phyloP scores from a whole-genome alignment of 1,140 invertebrate species.

The Trichogramma pretiosum region DNA sequence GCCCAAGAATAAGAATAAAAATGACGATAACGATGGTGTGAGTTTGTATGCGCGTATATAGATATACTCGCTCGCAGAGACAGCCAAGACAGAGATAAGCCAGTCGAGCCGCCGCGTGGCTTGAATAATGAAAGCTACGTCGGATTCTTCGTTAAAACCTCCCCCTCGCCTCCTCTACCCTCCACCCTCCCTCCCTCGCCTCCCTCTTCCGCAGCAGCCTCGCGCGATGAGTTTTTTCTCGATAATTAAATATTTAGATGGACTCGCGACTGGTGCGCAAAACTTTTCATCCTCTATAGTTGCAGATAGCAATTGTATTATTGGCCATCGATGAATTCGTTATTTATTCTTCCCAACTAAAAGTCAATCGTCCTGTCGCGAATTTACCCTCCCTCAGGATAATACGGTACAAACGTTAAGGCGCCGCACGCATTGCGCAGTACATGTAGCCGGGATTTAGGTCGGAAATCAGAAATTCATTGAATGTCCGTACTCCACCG shows the following conservation, averaged over 20 bases:
- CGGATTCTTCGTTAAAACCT: constrained; percentile 9
- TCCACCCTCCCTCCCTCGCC: not conserved
- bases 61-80: constrained; percentile 5
- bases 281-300: too few species aligned
- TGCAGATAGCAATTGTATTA: too few species aligned
- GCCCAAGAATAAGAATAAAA: constrained; percentile 18
- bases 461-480: constrained; percentile 14
- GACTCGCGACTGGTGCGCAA: too few species aligned
- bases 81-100: constrained; percentile 19
- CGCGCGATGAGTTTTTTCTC: too few species aligned
- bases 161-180: not conserved
- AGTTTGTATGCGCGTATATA: too few species aligned
- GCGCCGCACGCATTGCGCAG: not conserved
- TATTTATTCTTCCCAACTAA: too few species aligned
- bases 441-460: constrained; percentile 5
- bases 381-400: too few species aligned
- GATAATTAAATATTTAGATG: constrained; percentile 19
- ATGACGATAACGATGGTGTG: not conserved
- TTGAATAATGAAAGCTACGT: constrained; percentile 11
- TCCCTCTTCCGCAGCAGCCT: too few species aligned
- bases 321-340: too few species aligned
- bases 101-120: constrained; percentile 15
- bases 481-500: constrained; percentile 13
- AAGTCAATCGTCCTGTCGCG: too few species aligned
- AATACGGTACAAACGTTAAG: not conserved